Evolutionary conservation across 2,888 invertebrate species (phyloP).

Genomic region (Lacanobia wlatinum): DNA sequence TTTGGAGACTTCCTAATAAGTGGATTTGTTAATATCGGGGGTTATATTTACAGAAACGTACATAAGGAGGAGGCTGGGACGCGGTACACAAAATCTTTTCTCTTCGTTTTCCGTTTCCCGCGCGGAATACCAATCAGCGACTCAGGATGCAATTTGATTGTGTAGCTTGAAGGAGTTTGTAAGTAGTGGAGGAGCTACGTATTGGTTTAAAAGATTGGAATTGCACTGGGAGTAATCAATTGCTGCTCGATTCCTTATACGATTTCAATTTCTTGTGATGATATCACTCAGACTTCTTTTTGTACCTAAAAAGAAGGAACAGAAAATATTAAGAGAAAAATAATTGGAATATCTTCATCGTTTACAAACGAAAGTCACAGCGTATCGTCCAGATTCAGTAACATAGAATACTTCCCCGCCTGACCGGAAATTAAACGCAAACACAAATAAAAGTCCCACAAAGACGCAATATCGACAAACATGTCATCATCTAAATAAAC

Average conservation of each 20-base stretch:
- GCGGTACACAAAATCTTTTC: slow-evolving; percentile 1
- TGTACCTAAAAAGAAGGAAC: not conserved
- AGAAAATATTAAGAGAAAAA: not conserved
- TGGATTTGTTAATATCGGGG: slow-evolving; percentile 7
- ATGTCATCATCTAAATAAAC: slow-evolving; percentile 14
- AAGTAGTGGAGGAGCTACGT: not conserved
- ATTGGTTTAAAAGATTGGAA: not conserved
- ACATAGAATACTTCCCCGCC: not conserved
- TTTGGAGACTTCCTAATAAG: not conserved
- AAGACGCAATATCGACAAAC: slow-evolving; percentile 22
- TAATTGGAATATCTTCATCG: not conserved
- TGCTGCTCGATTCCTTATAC: not conserved
- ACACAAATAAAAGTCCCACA: slow-evolving; percentile 35
- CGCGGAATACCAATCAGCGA: slow-evolving; percentile 13
- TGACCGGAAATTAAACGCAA: slow-evolving; percentile 54
- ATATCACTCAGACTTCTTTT: not conserved
- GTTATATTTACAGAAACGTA: slow-evolving; percentile 5
- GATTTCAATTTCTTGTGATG: slow-evolving; percentile 5
- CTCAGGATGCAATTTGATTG: slow-evolving; percentile 13
- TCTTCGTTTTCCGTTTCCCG: slow-evolving; percentile 22
- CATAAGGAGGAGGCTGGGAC: not conserved
- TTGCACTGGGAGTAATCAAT: slow-evolving; percentile 6
- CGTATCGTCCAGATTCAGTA: not conserved
- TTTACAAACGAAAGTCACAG: slow-evolving; percentile 6
- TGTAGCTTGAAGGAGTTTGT: not conserved